Conservation (phyloP, 2,888 invertebrate species). For the Perdita meconis region DNA sequence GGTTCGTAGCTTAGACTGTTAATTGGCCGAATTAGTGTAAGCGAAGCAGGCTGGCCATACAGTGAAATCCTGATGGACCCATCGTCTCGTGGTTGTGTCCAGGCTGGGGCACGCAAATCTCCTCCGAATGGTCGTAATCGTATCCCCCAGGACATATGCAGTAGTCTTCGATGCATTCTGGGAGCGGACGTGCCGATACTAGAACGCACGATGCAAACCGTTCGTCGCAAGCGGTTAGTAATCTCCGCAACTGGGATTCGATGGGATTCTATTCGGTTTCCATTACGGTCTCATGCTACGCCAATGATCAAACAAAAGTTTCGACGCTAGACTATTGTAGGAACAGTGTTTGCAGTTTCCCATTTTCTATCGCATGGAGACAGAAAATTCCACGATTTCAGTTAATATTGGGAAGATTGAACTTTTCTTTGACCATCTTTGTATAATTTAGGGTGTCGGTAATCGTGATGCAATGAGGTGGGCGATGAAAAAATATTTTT, state of each 20-base stretch:
- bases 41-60: conserved; percentile 77
- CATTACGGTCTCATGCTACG: conserved; percentile 16
- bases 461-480: too few species aligned
- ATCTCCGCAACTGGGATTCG: conserved; percentile 17
- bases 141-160: conserved; percentile 85
- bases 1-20: conserved; percentile 25
- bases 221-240: conserved; percentile 61
- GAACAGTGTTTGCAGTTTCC: too few species aligned
- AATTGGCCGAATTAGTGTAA: conserved; percentile 39
- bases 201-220: conserved; percentile 74
- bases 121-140: conserved; percentile 79
- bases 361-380: too few species aligned
- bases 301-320: too few species aligned
- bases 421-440: too few species aligned
- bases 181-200: conserved; percentile 81
- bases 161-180: conserved; percentile 84
- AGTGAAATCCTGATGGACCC: conserved; percentile 83
- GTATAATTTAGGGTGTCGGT: too few species aligned
- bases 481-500: too few species aligned
- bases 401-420: too few species aligned
- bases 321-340: too few species aligned
- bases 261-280: conserved; percentile 18
- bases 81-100: conserved; percentile 82
- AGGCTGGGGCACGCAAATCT: conserved; percentile 81
- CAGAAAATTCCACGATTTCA: too few species aligned